Evolutionary conservation across 2,113 vertebrate species (phyloP).

Genomic region (Hiodon alosoides): DNA sequence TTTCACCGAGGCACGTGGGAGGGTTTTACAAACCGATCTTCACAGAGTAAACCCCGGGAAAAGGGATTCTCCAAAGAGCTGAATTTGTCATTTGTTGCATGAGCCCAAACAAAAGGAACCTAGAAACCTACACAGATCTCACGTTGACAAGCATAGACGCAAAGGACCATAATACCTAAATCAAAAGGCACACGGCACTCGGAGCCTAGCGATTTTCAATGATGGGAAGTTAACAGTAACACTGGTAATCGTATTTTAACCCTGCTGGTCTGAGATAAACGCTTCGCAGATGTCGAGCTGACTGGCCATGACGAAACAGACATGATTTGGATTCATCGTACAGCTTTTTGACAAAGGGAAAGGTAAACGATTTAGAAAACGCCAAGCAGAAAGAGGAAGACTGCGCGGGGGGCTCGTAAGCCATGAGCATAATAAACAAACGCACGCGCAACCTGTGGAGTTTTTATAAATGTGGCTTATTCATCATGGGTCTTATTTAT

Average conservation of each 20-base stretch:
- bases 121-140: slow-evolving; percentile 22
- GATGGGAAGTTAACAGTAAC: background rate
- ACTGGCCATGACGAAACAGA: slow-evolving; percentile 1
- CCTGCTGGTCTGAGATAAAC: background rate
- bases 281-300: background rate
- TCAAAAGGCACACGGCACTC: background rate
- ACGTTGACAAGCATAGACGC: slow-evolving; percentile 15
- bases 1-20: slow-evolving; percentile 19
- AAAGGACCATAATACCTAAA: slow-evolving; percentile 1
- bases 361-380: background rate
- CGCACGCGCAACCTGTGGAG: no score
- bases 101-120: slow-evolving; percentile 2
- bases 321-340: slow-evolving; percentile 1
- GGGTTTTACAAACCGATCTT: slow-evolving; percentile 22
- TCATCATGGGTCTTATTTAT: no score
- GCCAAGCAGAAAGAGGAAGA: no score
- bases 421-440: no score
- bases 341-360: background rate
- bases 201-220: background rate
- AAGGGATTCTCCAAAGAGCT: slow-evolving; percentile 9
- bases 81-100: slow-evolving; percentile 15
- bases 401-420: no score
- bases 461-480: no score
- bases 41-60: slow-evolving; percentile 17
- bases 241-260: slow-evolving; percentile 7